Base-by-base conservation (phyloP, 2,113 vertebrate species). In the Boulengeromyrus knoepffleri region DNA sequence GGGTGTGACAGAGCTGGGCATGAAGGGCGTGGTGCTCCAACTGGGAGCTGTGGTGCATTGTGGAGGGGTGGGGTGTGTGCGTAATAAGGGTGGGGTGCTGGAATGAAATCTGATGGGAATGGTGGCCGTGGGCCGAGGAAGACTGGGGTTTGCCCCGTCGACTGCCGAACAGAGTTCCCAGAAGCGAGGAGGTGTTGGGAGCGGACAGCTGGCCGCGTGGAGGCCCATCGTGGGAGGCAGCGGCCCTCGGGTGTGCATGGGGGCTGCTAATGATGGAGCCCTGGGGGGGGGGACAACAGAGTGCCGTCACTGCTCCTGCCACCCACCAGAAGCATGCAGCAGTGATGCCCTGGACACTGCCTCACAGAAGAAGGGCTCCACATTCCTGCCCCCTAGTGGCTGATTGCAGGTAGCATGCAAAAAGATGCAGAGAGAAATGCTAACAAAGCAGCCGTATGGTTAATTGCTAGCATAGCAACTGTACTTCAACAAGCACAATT, bases 241-340 rank as follows among this genome's bases (percentile, higher is more conserved):
- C 94, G 93, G 97, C 96, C 97, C 98, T 98, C 94, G 97, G 97
- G 94, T 96, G 97, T 92, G 96, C 97, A 95, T 98, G 98, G 92
- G 97, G 98, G 92, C 98, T 98, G 97, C 97, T 99, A 99, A 99
- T 99, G 98, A 97, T 98, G 97, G 97, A 99, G 95, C 97, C 99
- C 99, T 99, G 91, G 27, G 47, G 19, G 91, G 21, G 42, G 45
- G 77, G 85, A 47, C 46, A 47, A 47, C 46, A 47, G 46, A 47
- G 46, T 9, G 46, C 46, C 46, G 46, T 9, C 46, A 90, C 74
- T 80, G 47, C 85, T 31, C 85, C 50, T 17, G 50, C 85, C 85
- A 52, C 46, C 49, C 77, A n/a, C 24, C 13, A 36, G 49, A 87
- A 31, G 85, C 47, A 87, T 42, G 46, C 83, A 85, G 46, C 83